These are phyloP conservation scores for Enteromius fasciolatus DNA, from an alignment of 2,797 vertebrate genomes.

Conservation along the genomic window DNA sequence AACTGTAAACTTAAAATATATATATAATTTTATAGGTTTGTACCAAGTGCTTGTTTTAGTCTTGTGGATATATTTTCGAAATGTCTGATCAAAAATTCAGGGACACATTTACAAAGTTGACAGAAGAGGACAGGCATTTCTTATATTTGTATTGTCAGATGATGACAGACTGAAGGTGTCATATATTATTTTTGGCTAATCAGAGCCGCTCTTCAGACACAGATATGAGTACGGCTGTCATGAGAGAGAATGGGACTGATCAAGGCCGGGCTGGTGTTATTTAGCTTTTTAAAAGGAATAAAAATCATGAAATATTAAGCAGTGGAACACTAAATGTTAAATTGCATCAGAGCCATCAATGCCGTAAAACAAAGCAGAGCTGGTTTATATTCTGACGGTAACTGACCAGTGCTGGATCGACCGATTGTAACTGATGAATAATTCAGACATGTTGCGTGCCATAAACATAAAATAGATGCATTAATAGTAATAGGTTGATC, in stretches of 20 bases:
- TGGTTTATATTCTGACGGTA: slow-evolving; percentile 12
- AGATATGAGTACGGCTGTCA: neutral
- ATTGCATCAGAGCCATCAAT: neutral
- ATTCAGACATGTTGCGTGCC: slow-evolving; percentile 23
- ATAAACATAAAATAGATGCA: neutral
- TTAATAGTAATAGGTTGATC: neutral
- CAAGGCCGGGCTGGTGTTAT: neutral
- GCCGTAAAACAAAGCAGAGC: slow-evolving; percentile 4
- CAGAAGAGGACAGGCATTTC: neutral
- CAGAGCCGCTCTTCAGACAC: neutral
- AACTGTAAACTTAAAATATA: neutral
- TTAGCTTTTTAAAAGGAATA: neutral
- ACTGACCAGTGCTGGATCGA: slow-evolving; percentile 12
- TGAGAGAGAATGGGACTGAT: neutral
- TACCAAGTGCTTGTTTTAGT: neutral
- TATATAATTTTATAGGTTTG: neutral
- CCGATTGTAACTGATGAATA: slow-evolving; percentile 42
- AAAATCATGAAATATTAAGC: slow-evolving; percentile 31
- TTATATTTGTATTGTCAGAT: neutral
- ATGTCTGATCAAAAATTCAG: neutral
- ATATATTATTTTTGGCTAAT: neutral
- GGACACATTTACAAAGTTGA: neutral
- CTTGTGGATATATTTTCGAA: neutral
- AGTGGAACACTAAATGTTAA: slow-evolving; percentile 25
- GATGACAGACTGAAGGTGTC: neutral